These are phyloP conservation scores for Drosophila repletoides DNA, from an alignment of 1,140 invertebrate species.

Conservation along the genomic window DNA sequence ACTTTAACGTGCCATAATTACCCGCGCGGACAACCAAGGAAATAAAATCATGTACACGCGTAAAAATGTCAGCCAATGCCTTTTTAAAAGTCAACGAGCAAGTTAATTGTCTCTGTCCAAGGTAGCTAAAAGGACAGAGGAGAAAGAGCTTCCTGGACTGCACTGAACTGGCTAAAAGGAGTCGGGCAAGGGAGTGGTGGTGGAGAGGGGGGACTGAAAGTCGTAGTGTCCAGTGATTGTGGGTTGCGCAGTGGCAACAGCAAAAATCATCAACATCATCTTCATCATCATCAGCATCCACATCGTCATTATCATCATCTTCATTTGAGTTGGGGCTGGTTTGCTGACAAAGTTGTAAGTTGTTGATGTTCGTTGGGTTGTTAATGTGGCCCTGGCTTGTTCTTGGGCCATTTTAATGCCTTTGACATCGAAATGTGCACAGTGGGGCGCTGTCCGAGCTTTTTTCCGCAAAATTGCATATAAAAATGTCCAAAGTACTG, in stretches of 20 bases:
- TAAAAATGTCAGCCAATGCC: slow-evolving; percentile 78
- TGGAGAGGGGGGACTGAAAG: slow-evolving; percentile 3
- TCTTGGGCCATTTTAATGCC: slow-evolving; percentile 35
- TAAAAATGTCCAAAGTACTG: slow-evolving; percentile 4
- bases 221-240: slow-evolving; percentile 20
- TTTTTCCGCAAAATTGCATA: slow-evolving; percentile 3
- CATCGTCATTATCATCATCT: slow-evolving; percentile 21
- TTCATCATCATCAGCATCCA: slow-evolving; percentile 32
- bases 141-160: no score
- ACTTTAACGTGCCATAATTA: slow-evolving; percentile 81
- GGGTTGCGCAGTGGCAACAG: slow-evolving; percentile 15
- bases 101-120: slow-evolving; percentile 76
- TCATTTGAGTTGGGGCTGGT: not conserved
- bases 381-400: slow-evolving; percentile 56
- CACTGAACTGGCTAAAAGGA: not conserved
- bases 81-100: slow-evolving; percentile 80
- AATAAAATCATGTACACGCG: slow-evolving; percentile 81
- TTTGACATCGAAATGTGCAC: slow-evolving; percentile 31
- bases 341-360: slow-evolving; percentile 75
- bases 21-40: slow-evolving; percentile 50
- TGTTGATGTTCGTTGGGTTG: slow-evolving; percentile 73
- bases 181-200: not conserved
- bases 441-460: slow-evolving; percentile 20
- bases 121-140: slow-evolving; percentile 37
- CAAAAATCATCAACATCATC: slow-evolving; percentile 7